Base-by-base conservation (phyloP, 1,140 invertebrate species). In the Megalonaias nervosa region DNA sequence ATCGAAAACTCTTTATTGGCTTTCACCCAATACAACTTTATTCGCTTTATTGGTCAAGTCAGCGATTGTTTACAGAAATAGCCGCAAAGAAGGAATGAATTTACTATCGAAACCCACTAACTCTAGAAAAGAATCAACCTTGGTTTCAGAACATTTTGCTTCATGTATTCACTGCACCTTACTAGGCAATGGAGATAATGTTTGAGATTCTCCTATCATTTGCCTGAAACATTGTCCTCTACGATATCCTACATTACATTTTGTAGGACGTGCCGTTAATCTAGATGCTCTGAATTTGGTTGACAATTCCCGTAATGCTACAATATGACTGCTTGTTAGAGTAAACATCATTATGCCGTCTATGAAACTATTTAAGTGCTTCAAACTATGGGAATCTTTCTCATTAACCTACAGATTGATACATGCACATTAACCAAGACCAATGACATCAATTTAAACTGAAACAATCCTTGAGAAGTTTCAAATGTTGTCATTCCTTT, bases 131-230 rank as follows among this genome's bases (percentile, higher is more conserved):
- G n/a, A n/a, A n/a, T n/a, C n/a, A n/a, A n/a, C n/a, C n/a, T 88
- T 86, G 23, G 86, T 87, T 60, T 75, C 74, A 17, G 89, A 91
- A 38, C 55, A 55, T 38, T 66, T 77, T 38, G 87, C 81, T 57
- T 89, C 71, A 56, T 66, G 62, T 31, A 92, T 90, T 21, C 89
- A 85, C 73, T 81, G 61, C 16, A 92, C 74, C 77, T 89, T 89
- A 16, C 81, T 83, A 60, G 68, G 69, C 77, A 89, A 82, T 19
- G 88, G 85, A 75, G 75, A 80, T 4, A 91, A 68, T 38, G 9
- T 67, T 6, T 89, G 59, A 16, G 71, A 76, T 38, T 78, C 76
- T 26, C 81, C 75, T 31, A 3, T 21, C 26, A 72, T 19, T 48
- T 85, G 84, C 17, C 81, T 79, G 6, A 84, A 66, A 67, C 67